phyloP scores from a whole-genome alignment of 1,140 invertebrate genomes.

The Bombyx mori region DNA sequence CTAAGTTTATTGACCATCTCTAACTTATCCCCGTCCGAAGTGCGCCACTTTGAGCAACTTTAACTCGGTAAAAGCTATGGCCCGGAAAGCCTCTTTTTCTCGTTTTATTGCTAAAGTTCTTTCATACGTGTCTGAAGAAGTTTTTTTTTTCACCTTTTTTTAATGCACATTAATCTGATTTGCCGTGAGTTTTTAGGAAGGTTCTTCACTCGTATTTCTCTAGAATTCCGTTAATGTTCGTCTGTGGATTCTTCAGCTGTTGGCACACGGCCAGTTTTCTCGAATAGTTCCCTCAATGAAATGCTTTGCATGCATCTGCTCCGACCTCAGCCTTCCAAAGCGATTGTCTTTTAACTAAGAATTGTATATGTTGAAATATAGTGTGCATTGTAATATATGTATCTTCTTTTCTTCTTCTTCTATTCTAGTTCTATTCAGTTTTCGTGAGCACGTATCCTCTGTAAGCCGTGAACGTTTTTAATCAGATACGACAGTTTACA shows the following conservation, averaged over 20 bases:
- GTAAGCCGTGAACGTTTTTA: too few species aligned
- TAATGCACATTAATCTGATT: constrained; percentile 1
- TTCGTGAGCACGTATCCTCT: too few species aligned
- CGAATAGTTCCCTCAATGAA: constrained; percentile 16
- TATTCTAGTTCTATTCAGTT: too few species aligned
- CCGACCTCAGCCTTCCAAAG: constrained; percentile 22
- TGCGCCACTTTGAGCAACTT: constrained; percentile 54
- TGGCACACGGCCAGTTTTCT: constrained; percentile 32
- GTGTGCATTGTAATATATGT: too few species aligned
- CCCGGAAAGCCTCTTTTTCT: constrained; percentile 46
- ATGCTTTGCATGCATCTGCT: constrained; percentile 7
- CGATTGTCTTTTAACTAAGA: constrained; percentile 10
- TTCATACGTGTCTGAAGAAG: constrained; percentile 45
- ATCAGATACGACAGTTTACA: too few species aligned
- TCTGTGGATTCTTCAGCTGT: constrained; percentile 19
- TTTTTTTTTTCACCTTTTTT: constrained; percentile 8
- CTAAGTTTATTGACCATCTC: constrained; percentile 54
- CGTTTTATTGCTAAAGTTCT: constrained; percentile 61
- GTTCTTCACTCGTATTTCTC: too few species aligned
- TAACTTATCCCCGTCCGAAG: constrained; percentile 33
- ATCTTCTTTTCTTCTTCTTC: too few species aligned
- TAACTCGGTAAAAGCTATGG: constrained; percentile 53
- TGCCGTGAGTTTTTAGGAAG: too few species aligned
- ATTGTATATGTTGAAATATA: too few species aligned
- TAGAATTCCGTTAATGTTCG: constrained; percentile 20